Evolutionary conservation across 1,140 invertebrate genomes (phyloP).

Genomic region (Physella acuta): DNA sequence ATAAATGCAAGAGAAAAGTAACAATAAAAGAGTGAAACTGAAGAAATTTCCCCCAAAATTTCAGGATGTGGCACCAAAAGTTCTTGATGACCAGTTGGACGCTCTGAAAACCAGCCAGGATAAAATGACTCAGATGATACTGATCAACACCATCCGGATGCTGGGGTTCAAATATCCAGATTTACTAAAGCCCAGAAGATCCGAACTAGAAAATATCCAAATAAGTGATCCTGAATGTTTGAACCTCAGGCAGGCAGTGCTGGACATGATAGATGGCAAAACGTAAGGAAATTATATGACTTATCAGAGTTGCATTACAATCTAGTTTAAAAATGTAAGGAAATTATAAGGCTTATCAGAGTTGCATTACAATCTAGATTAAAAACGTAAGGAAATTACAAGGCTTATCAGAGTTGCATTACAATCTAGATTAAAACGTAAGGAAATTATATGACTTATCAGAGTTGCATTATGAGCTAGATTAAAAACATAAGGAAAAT

Average conservation of each 20-base stretch:
- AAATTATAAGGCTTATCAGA: too few relatives aligned
- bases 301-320: too few relatives aligned
- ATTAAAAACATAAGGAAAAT: too few relatives aligned
- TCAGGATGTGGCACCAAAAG: slow-evolving; percentile 9
- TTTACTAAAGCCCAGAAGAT: slow-evolving; percentile 6
- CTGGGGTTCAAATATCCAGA: slow-evolving; percentile 24
- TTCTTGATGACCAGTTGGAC: slow-evolving; percentile 9
- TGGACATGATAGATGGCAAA: slow-evolving; percentile 29
- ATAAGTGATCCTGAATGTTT: slow-evolving; percentile 10
- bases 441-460: too few relatives aligned
- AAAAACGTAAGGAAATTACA: too few relatives aligned
- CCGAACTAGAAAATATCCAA: slow-evolving; percentile 3
- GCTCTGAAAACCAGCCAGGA: slow-evolving; percentile 1
- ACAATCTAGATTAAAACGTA: too few relatives aligned
- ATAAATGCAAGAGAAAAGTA: neutral
- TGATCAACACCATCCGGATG: slow-evolving; percentile 14
- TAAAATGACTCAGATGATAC: slow-evolving; percentile 1
- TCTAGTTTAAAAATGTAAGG: too few relatives aligned
- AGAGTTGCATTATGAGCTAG: too few relatives aligned
- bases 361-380: too few relatives aligned
- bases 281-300: slow-evolving; percentile 22
- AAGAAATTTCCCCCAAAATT: too few relatives aligned
- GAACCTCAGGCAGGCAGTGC: neutral
- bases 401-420: too few relatives aligned
- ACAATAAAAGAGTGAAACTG: too few relatives aligned